phyloP scores from a whole-genome alignment of 2,113 vertebrate species.

The Microcebus jonahi region DNA sequence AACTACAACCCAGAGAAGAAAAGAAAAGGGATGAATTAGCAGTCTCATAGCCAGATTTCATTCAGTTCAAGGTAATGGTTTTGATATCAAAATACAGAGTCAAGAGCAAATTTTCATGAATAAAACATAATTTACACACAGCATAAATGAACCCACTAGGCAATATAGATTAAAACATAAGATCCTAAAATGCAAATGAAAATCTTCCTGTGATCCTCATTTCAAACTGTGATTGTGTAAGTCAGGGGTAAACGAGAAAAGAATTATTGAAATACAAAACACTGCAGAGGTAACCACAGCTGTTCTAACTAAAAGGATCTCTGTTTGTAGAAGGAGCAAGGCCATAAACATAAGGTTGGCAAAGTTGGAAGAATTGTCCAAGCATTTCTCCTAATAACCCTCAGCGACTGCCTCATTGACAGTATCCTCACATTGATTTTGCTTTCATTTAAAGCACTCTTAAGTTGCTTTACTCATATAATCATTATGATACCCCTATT shows the following conservation, averaged over 20 bases:
- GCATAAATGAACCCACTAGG: not conserved
- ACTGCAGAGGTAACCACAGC: not conserved
- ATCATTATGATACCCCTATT: not conserved
- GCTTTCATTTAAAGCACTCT: not conserved
- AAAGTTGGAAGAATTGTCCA: not conserved
- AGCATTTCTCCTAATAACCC: not conserved
- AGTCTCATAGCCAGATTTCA: not conserved
- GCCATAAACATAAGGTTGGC: not conserved
- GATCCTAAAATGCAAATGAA: slow-evolving; percentile 16
- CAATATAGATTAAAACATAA: not conserved
- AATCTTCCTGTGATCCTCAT: not conserved
- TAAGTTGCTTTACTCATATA: not conserved
- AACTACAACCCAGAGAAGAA: not conserved
- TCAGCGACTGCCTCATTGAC: not conserved
- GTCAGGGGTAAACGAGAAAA: not conserved
- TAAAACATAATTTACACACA: not conserved
- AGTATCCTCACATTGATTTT: not conserved
- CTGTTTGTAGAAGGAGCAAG: not conserved
- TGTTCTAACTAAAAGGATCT: not conserved
- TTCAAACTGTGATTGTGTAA: slow-evolving; percentile 37
- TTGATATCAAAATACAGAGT: not conserved
- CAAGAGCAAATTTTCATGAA: slow-evolving; percentile 7
- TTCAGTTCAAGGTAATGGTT: not conserved
- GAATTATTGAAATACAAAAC: slow-evolving; percentile 5
- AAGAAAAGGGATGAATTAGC: not conserved